Evolutionary conservation across 2,797 vertebrate genomes (phyloP).

Genomic region (Threskiornis aethiopicus): DNA sequence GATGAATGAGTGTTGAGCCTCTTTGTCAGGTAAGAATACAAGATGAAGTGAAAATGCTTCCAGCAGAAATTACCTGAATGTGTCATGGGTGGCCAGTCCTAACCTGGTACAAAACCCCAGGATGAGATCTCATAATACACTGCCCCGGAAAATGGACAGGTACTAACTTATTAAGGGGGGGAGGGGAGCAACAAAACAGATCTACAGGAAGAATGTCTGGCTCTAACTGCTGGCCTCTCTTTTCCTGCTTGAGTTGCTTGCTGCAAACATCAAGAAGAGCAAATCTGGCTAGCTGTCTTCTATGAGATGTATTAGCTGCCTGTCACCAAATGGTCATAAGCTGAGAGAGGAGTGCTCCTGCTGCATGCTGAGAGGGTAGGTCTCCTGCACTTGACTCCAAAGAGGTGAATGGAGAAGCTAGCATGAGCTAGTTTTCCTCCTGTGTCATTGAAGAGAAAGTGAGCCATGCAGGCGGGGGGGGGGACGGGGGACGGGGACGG

Average conservation of each 20-base stretch:
- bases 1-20: not conserved
- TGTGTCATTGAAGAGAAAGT: not conserved
- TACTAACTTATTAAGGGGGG: not conserved
- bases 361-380: not conserved
- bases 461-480: not conserved
- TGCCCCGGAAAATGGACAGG: not conserved
- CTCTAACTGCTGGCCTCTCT: not conserved
- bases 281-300: not conserved
- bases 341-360: not conserved
- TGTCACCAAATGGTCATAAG: not conserved
- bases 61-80: not conserved
- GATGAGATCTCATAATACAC: not conserved
- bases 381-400: not conserved
- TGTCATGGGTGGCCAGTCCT: not conserved
- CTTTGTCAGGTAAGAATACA: not conserved
- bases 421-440: rapidly evolving
- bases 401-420: not conserved
- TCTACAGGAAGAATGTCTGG: not conserved
- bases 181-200: not conserved
- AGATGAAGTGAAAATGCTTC: not conserved
- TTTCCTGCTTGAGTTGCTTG: not conserved
- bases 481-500: no score
- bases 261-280: not conserved
- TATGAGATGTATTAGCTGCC: not conserved
- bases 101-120: not conserved